A percentile compares a stretch with the other conserved stretches of the same genome.
Conservation (phyloP, 2,797 vertebrate genomes). For the Hyperoplus immaculatus region DNA sequence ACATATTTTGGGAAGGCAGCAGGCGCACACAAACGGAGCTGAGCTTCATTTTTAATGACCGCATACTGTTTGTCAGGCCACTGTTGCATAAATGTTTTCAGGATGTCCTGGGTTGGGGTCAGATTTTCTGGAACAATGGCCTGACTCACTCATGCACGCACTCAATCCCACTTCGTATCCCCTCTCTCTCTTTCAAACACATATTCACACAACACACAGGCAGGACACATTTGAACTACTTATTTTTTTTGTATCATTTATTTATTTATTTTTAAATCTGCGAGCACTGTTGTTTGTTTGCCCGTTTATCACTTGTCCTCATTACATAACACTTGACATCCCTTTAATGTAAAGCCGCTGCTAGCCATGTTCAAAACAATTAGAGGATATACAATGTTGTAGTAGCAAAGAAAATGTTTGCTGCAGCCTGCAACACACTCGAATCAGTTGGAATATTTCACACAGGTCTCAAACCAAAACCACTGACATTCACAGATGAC, state of each 20-base stretch:
- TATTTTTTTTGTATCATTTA: conserved; percentile 25
- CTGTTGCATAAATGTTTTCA: conserved; percentile 71
- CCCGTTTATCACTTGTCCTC: conserved; percentile 2
- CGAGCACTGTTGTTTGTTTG: conserved; percentile 17
- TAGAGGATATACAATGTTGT: background rate
- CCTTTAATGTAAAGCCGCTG: conserved; percentile 29
- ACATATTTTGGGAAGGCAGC: conserved; percentile 28
- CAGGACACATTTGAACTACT: conserved; percentile 25
- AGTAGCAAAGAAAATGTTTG: background rate
- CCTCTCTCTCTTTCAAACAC: conserved; percentile 33
- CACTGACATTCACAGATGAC: conserved; percentile 7
- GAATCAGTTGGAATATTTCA: conserved; percentile 23
- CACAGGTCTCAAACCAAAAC: conserved; percentile 17
- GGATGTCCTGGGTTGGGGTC: conserved; percentile 75
- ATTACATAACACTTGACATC: conserved; percentile 22
- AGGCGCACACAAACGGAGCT: conserved; percentile 9
- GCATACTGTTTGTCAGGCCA: conserved; percentile 54
- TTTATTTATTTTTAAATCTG: background rate
- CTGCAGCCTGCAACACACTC: conserved; percentile 9
- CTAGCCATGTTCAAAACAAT: conserved; percentile 12
- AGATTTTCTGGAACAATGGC: conserved; percentile 81
- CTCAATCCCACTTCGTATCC: conserved; percentile 57
- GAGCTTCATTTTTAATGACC: conserved; percentile 42
- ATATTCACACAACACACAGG: conserved; percentile 16
- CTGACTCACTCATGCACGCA: conserved; percentile 67